Conservation (phyloP, 2,888 invertebrate species). For the Lypha dubia region DNA sequence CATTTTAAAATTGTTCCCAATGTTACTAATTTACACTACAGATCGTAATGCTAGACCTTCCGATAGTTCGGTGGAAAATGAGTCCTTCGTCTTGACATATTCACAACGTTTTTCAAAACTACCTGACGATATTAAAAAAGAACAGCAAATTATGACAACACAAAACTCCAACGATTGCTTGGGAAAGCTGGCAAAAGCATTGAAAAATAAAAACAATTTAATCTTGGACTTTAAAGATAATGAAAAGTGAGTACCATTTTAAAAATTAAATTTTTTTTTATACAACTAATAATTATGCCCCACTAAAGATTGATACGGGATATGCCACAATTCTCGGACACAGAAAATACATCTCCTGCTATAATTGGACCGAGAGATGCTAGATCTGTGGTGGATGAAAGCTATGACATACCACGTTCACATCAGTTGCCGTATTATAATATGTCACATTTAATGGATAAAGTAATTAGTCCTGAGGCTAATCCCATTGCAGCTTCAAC, state of each 20-base stretch:
- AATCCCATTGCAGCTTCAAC: constrained; percentile 82
- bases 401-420: constrained; percentile 89
- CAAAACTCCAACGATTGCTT: constrained; percentile 63
- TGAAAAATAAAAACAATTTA: constrained; percentile 85
- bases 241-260: constrained; percentile 79
- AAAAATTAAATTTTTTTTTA: neutral
- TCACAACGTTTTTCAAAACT: constrained; percentile 86
- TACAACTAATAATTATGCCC: neutral
- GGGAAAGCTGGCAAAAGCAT: constrained; percentile 81
- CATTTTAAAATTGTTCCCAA: too few species aligned
- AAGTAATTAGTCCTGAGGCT: constrained; percentile 78
- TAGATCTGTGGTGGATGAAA: constrained; percentile 84
- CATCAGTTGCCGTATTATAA: constrained; percentile 85
- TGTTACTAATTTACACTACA: constrained; percentile 59
- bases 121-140: constrained; percentile 77
- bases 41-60: constrained; percentile 84
- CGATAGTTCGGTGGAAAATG: constrained; percentile 85
- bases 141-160: constrained; percentile 37
- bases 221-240: constrained; percentile 82
- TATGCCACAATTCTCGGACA: constrained; percentile 82
- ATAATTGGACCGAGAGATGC: constrained; percentile 81
- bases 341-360: constrained; percentile 83
- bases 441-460: constrained; percentile 79
- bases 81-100: constrained; percentile 85
- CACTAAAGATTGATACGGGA: constrained; percentile 79